Evolutionary conservation across 2,888 invertebrate species (phyloP).

Genomic region (Mermis nigrescens): DNA sequence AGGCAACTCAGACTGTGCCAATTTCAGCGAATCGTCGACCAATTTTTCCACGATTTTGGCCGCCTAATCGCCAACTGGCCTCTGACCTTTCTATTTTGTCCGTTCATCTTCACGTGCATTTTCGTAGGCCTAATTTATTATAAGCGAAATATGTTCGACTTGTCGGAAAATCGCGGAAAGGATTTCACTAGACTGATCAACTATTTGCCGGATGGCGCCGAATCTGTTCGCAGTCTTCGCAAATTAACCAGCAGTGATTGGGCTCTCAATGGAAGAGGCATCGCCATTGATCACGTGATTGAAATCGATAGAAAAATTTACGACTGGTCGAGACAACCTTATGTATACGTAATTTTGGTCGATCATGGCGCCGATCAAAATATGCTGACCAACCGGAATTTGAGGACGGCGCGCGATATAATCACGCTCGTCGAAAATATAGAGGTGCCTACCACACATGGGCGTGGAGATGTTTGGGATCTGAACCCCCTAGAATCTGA

Average conservation of each 20-base stretch:
- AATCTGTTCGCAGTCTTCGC: conserved; percentile 20
- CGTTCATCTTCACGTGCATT: conserved; percentile 18
- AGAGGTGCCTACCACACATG: too few species aligned
- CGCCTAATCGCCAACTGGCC: conserved; percentile 25
- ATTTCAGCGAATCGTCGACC: conserved; percentile 10
- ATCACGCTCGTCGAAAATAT: not conserved
- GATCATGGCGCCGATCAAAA: not conserved
- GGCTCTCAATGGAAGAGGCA: not conserved
- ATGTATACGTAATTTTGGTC: not conserved
- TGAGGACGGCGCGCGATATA: not conserved
- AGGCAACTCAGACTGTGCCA: too few species aligned
- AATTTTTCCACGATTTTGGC: conserved; percentile 17
- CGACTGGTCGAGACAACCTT: not conserved
- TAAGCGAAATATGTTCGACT: not conserved
- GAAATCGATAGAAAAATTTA: not conserved
- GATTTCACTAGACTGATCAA: not conserved
- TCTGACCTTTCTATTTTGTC: conserved; percentile 24
- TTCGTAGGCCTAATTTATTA: not conserved
- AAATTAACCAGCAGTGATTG: not conserved
- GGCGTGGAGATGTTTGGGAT: too few species aligned
- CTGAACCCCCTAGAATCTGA: too few species aligned
- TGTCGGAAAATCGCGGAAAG: not conserved
- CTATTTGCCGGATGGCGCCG: conserved; percentile 25
- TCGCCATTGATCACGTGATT: not conserved
- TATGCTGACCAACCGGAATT: not conserved